A percentile compares a stretch with the other conserved stretches of the same genome.
These are phyloP conservation scores for Cistogaster globosa DNA, from an alignment of 2,888 invertebrate genomes.

Conservation along the genomic window DNA sequence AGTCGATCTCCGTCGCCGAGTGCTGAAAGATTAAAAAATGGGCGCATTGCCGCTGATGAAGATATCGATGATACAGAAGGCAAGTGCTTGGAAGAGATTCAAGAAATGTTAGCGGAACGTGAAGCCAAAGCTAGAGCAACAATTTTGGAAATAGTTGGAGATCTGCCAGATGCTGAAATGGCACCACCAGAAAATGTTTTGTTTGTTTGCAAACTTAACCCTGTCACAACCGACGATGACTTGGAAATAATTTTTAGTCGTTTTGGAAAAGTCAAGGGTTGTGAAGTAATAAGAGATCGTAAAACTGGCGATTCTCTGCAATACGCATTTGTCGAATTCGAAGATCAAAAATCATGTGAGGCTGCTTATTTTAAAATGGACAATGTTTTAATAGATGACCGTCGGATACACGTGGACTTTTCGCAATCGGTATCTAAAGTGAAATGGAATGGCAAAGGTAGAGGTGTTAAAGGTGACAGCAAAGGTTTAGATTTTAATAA, in stretches of 20 bases:
- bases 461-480: slow-evolving; percentile 85
- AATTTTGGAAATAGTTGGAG: slow-evolving; percentile 98
- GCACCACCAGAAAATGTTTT: slow-evolving; percentile 99
- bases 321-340: slow-evolving; percentile 99
- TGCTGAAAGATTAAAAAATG: slow-evolving; percentile 90
- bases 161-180: slow-evolving; percentile 97
- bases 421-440: slow-evolving; percentile 99
- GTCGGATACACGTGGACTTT: slow-evolving; percentile 99
- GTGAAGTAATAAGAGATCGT: slow-evolving; percentile 97
- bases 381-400: slow-evolving; percentile 99
- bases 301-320: slow-evolving; percentile 97
- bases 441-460: slow-evolving; percentile 94
- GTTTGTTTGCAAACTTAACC: slow-evolving; percentile 99
- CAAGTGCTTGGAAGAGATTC: slow-evolving; percentile 91
- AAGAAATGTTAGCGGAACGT: slow-evolving; percentile 93
- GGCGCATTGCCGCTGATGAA: slow-evolving; percentile 96
- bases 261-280: slow-evolving; percentile 96
- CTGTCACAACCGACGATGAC: slow-evolving; percentile 98
- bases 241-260: slow-evolving; percentile 98
- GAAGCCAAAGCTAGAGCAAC: slow-evolving; percentile 98
- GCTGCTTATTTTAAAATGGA: slow-evolving; percentile 99
- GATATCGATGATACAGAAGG: slow-evolving; percentile 95
- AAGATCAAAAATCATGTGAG: slow-evolving; percentile 95
- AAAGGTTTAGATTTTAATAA: slow-evolving; percentile 79
- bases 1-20: slow-evolving; percentile 95